phyloP scores from a whole-genome alignment of 2,888 invertebrate genomes.

The Tuberolachnus salignus region DNA sequence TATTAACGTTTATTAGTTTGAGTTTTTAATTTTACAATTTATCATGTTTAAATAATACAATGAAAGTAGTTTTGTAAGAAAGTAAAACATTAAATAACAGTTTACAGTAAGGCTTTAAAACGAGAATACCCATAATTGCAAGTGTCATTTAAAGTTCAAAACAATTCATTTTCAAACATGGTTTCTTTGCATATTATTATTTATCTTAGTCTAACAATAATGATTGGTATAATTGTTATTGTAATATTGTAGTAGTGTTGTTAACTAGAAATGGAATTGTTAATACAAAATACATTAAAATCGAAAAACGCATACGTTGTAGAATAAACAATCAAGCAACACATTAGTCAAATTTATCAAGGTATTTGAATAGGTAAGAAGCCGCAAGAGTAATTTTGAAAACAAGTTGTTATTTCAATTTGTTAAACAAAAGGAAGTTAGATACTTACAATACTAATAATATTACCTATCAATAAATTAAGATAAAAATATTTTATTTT shows the following conservation, averaged over 20 bases:
- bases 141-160: not conserved
- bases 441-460: no score
- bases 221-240: not conserved
- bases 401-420: no score
- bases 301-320: not conserved
- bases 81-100: not conserved
- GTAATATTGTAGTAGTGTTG: not conserved
- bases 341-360: no score
- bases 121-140: conserved; percentile 9
- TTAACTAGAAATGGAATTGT: not conserved
- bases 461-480: no score
- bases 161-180: conserved; percentile 3
- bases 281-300: not conserved
- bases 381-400: no score
- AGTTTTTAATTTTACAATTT: not conserved
- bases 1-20: no score
- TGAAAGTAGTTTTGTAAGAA: conserved; percentile 17
- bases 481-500: no score
- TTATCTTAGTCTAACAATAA: not conserved
- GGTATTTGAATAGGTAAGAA: no score
- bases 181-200: conserved; percentile 6
- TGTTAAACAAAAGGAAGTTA: no score
- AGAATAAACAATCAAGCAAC: no score
- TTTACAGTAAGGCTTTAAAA: not conserved
- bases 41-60: conserved; percentile 17